Evolutionary conservation across 2,888 invertebrate species (phyloP).

Genomic region (Blastobasis lacticolella): DNA sequence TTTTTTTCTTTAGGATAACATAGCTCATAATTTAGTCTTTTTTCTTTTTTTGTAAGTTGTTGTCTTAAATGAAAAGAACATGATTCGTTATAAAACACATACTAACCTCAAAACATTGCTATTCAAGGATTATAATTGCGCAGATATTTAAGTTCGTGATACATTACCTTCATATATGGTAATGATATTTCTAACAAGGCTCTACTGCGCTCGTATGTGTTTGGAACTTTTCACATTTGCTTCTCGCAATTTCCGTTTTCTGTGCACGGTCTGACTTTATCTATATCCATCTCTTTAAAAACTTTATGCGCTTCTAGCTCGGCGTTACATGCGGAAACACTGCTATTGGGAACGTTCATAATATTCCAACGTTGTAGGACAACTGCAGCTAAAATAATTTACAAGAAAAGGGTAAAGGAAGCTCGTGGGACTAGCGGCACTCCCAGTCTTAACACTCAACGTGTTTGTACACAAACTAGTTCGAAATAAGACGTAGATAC

Average conservation of each 20-base stretch:
- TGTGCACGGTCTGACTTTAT: constrained; percentile 9
- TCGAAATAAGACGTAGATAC: constrained; percentile 34
- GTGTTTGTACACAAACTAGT: constrained; percentile 2
- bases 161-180: constrained; percentile 27
- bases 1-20: too few species aligned
- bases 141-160: not conserved
- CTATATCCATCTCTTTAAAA: constrained; percentile 10
- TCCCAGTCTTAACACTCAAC: not conserved
- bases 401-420: too few species aligned
- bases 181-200: constrained; percentile 28
- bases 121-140: too few species aligned
- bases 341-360: not conserved
- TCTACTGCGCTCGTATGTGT: constrained; percentile 26
- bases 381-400: too few species aligned
- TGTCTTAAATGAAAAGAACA: too few species aligned
- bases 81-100: too few species aligned
- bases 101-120: too few species aligned
- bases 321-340: not conserved
- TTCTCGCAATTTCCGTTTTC: constrained; percentile 42
- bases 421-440: too few species aligned
- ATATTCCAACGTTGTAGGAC: not conserved
- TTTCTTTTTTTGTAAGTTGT: too few species aligned
- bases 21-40: too few species aligned
- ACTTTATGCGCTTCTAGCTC: constrained; percentile 3
- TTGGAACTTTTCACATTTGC: constrained; percentile 51